Conservation (phyloP, 2,797 vertebrate species). For the Macrochelys suwanniensis region DNA sequence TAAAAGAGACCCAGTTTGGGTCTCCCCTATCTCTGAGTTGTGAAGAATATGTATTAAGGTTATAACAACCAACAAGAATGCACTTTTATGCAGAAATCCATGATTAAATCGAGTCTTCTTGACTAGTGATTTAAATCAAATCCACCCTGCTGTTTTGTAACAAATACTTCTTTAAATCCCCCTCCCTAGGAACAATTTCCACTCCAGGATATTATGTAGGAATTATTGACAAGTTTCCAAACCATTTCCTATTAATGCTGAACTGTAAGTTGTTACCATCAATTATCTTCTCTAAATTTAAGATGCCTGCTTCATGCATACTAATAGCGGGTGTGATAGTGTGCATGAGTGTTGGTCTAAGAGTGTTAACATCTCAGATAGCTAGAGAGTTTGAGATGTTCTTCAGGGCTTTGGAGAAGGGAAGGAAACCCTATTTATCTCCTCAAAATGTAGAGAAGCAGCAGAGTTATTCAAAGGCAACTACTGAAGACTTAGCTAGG, state of each 20-base stretch:
- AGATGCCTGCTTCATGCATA: fast-evolving
- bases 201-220: background rate
- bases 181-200: background rate
- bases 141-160: background rate
- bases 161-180: background rate
- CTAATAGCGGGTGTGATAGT: background rate
- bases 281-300: background rate
- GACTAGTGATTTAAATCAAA: too few species aligned
- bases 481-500: background rate
- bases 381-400: background rate
- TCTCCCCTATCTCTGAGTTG: too few species aligned
- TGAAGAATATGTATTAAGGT: too few species aligned
- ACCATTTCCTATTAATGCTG: background rate
- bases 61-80: too few species aligned
- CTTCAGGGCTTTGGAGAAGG: fast-evolving
- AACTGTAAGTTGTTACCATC: background rate
- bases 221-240: background rate
- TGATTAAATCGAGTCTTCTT: too few species aligned
- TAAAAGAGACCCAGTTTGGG: too few species aligned
- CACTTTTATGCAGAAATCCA: too few species aligned
- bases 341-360: background rate
- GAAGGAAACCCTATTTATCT: background rate
- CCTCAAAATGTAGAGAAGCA: background rate
- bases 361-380: background rate
- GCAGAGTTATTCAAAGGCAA: background rate